Evolutionary conservation across 1,140 invertebrate species (phyloP), one percentile per base, ranked within the genome.

Genomic region (Zaprionus davidi): DNA sequence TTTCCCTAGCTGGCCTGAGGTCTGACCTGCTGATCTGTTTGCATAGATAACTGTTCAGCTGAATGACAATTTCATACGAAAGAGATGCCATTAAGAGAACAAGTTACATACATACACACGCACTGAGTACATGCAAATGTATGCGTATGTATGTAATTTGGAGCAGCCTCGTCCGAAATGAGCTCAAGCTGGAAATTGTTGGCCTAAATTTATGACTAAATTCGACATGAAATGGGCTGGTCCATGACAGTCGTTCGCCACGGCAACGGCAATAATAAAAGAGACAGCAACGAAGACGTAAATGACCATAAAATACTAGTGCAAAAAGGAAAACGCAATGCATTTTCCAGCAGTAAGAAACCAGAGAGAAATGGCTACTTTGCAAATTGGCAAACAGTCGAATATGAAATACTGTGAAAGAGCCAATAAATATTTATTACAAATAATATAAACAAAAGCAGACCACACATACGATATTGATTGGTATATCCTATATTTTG

Each of bases 21-120:
- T 53, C 64, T 67, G 80, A 59, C 53, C 51, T 60, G 67, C 66
- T 73, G 63, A 79, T 69, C 68, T 62, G 68, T 60, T 76, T 70
- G 68, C 63, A 20, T 28, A 72, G 77, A 68, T 79, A 78, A 79
- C 56, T 79, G 69, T 26, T 46, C 38, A 76, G 34, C 57, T 28
- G 36, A 59, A 75, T 87, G 83, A 76, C 84, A 81, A 67, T 75
- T 88, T 82, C 77, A 34, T 66, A 53, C 38, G 66, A 82, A 84
- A 65, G 41, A 65, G 68, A 22, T 28, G 49, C 56, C 55, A 66
- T 74, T 70, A 75, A 63, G 73, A 17, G 76, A 86, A 87, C 84
- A 44, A 84, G 81, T 88, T 88, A 58, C 51, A 31, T 13, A 31
- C 51, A 38, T 2, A 49, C 31, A 31, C n/a, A 20, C 41, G n/a